phyloP scores from a whole-genome alignment of 1,140 invertebrate species.

The Monochamus saltuarius region DNA sequence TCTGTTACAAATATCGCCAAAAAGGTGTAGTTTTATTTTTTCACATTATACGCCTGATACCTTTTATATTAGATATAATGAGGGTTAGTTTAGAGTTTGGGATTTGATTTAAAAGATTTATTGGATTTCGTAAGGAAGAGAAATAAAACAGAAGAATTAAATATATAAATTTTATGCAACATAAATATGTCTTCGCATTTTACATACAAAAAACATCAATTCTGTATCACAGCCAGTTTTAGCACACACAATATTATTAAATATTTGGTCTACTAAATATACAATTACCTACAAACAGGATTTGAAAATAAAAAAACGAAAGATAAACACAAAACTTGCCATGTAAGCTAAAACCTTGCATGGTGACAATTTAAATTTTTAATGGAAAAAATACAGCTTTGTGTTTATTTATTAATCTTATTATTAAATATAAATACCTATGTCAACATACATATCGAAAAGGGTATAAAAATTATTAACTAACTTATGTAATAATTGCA shows the following conservation, averaged over 20 bases:
- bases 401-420: conserved; percentile 12
- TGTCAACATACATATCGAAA: conserved; percentile 23
- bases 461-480: conserved; percentile 24
- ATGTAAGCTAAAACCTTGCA: not conserved
- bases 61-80: no score
- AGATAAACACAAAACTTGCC: conserved; percentile 1
- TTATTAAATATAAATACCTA: conserved; percentile 4
- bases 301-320: conserved; percentile 8
- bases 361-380: conserved; percentile 1
- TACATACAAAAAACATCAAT: conserved; percentile 16
- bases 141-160: no score
- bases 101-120: no score
- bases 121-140: no score
- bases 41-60: no score
- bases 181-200: conserved; percentile 10
- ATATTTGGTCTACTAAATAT: conserved; percentile 29
- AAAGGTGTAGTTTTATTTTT: no score
- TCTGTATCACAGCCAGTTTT: conserved; percentile 37
- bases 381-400: not conserved
- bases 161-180: conserved; percentile 10
- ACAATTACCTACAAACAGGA: conserved; percentile 3
- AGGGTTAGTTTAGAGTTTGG: no score
- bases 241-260: conserved; percentile 35
- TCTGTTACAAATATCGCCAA: no score
- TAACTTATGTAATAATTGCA: no score